These are phyloP conservation scores for Tachina grossa DNA, from an alignment of 2,888 invertebrate genomes.

Conservation along the genomic window DNA sequence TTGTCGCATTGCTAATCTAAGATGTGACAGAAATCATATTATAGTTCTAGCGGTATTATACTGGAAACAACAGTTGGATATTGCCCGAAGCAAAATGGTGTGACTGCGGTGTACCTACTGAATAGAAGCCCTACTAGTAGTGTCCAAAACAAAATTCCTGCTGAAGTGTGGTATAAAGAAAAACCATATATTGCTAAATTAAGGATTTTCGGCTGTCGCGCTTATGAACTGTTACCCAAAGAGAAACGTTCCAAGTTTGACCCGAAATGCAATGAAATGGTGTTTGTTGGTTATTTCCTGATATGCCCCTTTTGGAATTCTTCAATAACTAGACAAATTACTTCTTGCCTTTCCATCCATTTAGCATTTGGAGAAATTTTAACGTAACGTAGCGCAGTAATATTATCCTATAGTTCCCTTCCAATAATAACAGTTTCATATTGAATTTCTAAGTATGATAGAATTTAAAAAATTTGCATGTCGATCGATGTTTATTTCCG, in stretches of 20 bases:
- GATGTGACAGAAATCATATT: conserved; percentile 19
- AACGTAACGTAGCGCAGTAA: too few relatives aligned
- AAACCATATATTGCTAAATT: conserved; percentile 62
- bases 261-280: not conserved
- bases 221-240: conserved; percentile 65
- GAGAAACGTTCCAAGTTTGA: conserved; percentile 19
- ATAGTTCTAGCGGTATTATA: conserved; percentile 9
- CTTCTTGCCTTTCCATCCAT: too few relatives aligned
- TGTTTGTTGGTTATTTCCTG: not conserved
- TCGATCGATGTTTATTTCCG: too few relatives aligned
- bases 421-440: too few relatives aligned
- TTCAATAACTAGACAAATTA: too few relatives aligned
- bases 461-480: too few relatives aligned
- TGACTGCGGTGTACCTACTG: not conserved
- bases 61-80: conserved; percentile 58
- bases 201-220: conserved; percentile 71
- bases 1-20: not conserved
- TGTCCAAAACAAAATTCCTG: conserved; percentile 39
- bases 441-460: too few relatives aligned
- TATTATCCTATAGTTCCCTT: too few relatives aligned
- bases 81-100: too few relatives aligned
- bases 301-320: too few relatives aligned
- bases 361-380: too few relatives aligned
- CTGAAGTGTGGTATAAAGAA: conserved; percentile 63
- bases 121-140: conserved; percentile 15